Base-by-base conservation (phyloP, 2,113 vertebrate genomes). In the Actenoides hombroni region DNA sequence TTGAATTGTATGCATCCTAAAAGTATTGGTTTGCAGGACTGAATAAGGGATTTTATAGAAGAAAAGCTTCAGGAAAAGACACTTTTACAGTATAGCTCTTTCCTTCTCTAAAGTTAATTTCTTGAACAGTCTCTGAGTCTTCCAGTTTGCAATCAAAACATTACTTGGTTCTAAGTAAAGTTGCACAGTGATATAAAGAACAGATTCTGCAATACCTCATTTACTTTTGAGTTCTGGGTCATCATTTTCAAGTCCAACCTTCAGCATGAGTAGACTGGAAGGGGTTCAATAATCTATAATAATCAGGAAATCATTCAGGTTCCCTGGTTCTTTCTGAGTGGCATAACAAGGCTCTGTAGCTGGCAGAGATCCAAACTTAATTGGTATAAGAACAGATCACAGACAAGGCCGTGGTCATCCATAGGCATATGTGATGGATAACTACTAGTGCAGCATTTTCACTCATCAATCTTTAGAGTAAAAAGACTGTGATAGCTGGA, bases 371-470 rank as follows among this genome's bases (percentile, higher is more conserved):
- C 90, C 91, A 93, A 80, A 88, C 67, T 83, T 97, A 96, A 96
- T 97, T 96, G 94, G 85, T 97, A 83, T 90, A 74, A 90, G 94
- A 95, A 96, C 1, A 4, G 95, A 97, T 90, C 93, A 93, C 92
- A 97, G 94, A 93, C 53, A 81, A 88, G 83, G 78, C 92, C 5
- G 2, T 95, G 93, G 90, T 83, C 92, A 88, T 94, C 86, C 96
- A 93, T 74, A 95, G 97, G 86, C 95, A 88, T 49, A 49, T 5
- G 56, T 97, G 97, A 98, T 97, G 95, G 97, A 98, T 97, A 96
- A 96, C 33, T n/a, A 88, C 80, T 67, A 71, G 65, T 48, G 69
- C 56, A 81, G 90, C 51, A 74, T 60, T 77, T 97, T 85, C 79
- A 78, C 87, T 87, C 96, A 97, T 97, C 95, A 95, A 20, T 97